Evolutionary conservation across 2,113 vertebrate species (phyloP).

Genomic region (Oenanthe melanoleuca): DNA sequence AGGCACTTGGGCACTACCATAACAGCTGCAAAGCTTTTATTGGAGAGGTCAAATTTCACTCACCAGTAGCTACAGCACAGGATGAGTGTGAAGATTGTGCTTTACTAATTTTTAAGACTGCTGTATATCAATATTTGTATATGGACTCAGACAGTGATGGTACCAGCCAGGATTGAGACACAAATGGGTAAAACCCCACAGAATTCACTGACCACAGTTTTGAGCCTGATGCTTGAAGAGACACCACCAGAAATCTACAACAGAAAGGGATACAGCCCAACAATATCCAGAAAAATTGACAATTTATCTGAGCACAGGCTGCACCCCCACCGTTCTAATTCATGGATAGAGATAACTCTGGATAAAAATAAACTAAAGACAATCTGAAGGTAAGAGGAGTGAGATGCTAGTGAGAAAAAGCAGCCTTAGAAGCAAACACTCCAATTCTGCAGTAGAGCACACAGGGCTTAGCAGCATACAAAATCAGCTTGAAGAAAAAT

Average conservation of each 20-base stretch:
- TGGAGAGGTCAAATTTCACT: neutral
- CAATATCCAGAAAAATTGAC: neutral
- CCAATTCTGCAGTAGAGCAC: neutral
- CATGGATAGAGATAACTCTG: neutral
- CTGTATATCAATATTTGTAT: neutral
- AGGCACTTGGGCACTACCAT: neutral
- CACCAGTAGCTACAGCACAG: neutral
- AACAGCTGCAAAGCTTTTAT: neutral
- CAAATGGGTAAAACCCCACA: neutral
- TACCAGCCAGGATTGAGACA: neutral
- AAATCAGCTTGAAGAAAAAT: neutral
- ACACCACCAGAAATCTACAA: neutral
- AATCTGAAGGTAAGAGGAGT: neutral
- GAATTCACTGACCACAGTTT: neutral
- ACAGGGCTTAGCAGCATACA: neutral
- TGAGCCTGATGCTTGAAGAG: neutral
- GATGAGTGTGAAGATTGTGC: neutral
- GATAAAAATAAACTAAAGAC: neutral
- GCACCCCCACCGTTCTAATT: neutral
- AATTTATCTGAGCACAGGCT: neutral
- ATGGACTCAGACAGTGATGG: neutral
- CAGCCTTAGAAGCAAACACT: neutral
- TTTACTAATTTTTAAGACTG: neutral
- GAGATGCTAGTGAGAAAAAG: neutral
- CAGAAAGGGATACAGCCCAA: neutral